Evolutionary conservation across 2,888 invertebrate genomes (phyloP).

Genomic region (Microctonus hyperodae): DNA sequence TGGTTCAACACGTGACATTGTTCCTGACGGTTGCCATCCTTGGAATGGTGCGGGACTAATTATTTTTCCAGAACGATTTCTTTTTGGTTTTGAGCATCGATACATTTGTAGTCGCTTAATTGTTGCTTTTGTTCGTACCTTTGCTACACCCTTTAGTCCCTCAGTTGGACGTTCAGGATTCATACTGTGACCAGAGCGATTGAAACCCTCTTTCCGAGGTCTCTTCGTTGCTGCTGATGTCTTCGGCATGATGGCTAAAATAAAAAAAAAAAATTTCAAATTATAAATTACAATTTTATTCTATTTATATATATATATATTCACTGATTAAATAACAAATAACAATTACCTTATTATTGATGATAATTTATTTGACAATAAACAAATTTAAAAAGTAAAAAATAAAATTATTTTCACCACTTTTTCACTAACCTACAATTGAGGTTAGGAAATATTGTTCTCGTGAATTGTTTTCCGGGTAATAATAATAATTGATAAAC

Average conservation of each 20-base stretch:
- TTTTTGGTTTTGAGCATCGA: constrained; percentile 93
- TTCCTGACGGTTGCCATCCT: constrained; percentile 85
- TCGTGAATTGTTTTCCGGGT: too few relatives aligned
- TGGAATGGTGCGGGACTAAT: constrained; percentile 96
- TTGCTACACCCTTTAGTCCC: constrained; percentile 84
- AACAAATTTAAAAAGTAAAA: not conserved
- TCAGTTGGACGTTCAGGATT: constrained; percentile 87
- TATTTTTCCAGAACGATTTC: constrained; percentile 90
- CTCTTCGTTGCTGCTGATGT: constrained; percentile 75
- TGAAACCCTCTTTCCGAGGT: constrained; percentile 85
- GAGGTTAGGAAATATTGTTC: too few relatives aligned
- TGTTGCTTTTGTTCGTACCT: constrained; percentile 87
- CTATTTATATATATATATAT: not conserved
- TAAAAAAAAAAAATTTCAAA: not conserved
- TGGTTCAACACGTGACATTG: constrained; percentile 94
- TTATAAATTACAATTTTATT: not conserved
- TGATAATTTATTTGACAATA: not conserved
- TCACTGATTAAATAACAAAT: not conserved
- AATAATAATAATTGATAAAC: too few relatives aligned
- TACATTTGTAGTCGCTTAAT: constrained; percentile 99
- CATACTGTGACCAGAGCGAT: constrained; percentile 90
- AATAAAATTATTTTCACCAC: not conserved
- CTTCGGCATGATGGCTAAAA: constrained; percentile 74
- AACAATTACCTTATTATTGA: not conserved
- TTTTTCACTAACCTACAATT: not conserved